Evolutionary conservation across 2,797 vertebrate genomes (phyloP), one percentile per base, ranked within the genome.

Genomic region (Melanogrammus aeglefinus): DNA sequence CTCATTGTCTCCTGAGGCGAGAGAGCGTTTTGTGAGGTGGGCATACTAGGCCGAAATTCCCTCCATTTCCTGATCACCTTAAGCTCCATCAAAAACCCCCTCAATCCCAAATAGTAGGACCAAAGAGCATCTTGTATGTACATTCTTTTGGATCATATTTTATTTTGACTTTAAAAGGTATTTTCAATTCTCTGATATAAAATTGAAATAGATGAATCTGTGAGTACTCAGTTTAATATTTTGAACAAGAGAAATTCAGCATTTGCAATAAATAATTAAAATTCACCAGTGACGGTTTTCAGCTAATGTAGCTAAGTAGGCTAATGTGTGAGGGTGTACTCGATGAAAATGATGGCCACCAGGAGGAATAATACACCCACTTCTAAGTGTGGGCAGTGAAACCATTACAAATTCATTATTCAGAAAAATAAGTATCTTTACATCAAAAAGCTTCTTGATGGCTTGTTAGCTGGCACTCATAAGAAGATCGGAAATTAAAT

Each of bases 351-450:
- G 57, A 24, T 63, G 21, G 57, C 57, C 24, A 63, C 57, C n/a
- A 63, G n/a, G 57, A 63, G n/a, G 57, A 27, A 69, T 27, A 27
- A 69, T 95, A 94, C 93, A 93, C 93, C 95, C 93, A 94, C 95
- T 97, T 96, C 97, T 97, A 96, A 94, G 96, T 96, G 95, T 63
- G 57, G 8, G 21, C 95, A 93, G 93, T 97, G 95, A 97, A 96
- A 96, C 94, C 95, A 94, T 97, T 96, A 96, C 96, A 96, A 96
- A 96, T 96, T 97, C 95, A 97, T 96, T 96, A 95, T 95, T 96
- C 96, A 97, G 95, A 94, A 92, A 94, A 97, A 97, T 99, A 97
- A 96, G 94, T 95, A 95, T 96, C 94, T 96, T 95, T 96, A 98
- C 97, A 97, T 96, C 96, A 96, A 97, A 99, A 98, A 96, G 96